Percentiles rank a stretch among this genome's conserved stretches.
These are phyloP conservation scores for Listrodromus nycthemerus DNA, from an alignment of 2,888 invertebrate species.

Conservation along the genomic window DNA sequence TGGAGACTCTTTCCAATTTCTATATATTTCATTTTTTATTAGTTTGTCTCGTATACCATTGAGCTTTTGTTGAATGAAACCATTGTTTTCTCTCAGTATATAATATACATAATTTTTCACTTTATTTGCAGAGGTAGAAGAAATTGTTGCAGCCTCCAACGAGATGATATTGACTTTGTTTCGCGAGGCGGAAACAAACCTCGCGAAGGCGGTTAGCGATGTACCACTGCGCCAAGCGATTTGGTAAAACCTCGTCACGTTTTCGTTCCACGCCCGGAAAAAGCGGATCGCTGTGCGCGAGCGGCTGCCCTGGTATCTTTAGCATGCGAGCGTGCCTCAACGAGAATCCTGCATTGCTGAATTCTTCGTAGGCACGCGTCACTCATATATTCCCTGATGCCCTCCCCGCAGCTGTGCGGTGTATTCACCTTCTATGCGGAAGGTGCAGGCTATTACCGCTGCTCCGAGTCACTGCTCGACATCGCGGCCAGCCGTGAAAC, in stretches of 20 bases:
- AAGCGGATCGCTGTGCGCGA: constrained; percentile 50
- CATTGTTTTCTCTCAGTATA: not conserved
- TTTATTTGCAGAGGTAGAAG: not conserved
- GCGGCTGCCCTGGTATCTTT: constrained; percentile 69
- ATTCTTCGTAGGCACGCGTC: constrained; percentile 71
- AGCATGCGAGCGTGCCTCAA: constrained; percentile 73
- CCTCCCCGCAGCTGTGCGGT: not conserved
- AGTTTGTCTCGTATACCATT: too few species aligned
- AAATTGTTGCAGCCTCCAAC: not conserved
- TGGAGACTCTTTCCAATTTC: not conserved
- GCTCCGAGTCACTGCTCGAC: constrained; percentile 22
- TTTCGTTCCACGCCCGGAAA: constrained; percentile 67
- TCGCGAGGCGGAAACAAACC: constrained; percentile 44
- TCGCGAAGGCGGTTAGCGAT: constrained; percentile 17
- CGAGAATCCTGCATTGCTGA: constrained; percentile 60
- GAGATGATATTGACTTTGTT: constrained; percentile 29
- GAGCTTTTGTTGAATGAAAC: too few species aligned
- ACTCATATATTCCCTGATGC: constrained; percentile 72
- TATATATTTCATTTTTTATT: not conserved
- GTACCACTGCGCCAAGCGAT: constrained; percentile 38
- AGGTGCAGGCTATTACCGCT: constrained; percentile 66
- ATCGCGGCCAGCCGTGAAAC: not conserved
- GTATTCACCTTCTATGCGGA: constrained; percentile 14
- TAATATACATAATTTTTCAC: too few species aligned
- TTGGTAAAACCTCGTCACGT: constrained; percentile 72